Evolutionary conservation across 2,113 vertebrate species (phyloP).

Genomic region (Aegithalos caudatus): DNA sequence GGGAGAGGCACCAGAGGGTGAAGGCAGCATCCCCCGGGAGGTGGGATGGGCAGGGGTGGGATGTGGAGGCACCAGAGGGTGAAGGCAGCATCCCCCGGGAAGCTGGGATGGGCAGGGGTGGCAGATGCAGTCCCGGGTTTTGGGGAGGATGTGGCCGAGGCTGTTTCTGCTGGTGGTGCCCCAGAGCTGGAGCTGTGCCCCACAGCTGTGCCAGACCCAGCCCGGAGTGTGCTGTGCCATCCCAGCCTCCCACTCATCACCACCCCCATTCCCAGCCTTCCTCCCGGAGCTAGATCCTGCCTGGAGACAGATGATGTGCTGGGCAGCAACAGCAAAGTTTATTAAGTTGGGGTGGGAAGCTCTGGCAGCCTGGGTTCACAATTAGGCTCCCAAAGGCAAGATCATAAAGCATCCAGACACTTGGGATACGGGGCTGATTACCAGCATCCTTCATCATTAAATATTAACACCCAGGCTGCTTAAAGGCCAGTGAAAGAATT

Average conservation of each 20-base stretch:
- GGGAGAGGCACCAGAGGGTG: not conserved
- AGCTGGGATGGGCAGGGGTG: not conserved
- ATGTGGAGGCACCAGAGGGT: not conserved
- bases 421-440: conserved; percentile 72
- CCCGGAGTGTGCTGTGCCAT: fast-evolving
- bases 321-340: conserved; percentile 40
- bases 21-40: not conserved
- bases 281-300: not conserved
- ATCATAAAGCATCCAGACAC: conserved; percentile 74
- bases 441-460: conserved; percentile 77
- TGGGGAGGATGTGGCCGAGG: fast-evolving
- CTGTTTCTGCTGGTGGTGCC: not conserved
- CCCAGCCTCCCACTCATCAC: not conserved
- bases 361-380: conserved; percentile 66
- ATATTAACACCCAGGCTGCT: conserved; percentile 73
- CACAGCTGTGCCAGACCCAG: not conserved
- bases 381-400: conserved; percentile 73
- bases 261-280: not conserved
- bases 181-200: not conserved
- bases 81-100: not conserved
- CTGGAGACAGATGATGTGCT: conserved; percentile 45
- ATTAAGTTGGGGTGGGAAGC: conserved; percentile 60
- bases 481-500: conserved; percentile 74
- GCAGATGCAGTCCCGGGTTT: no score
- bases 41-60: not conserved